Base-by-base conservation (phyloP, 92 coral and sea anemone genomes). In the Epizoanthus scotinus region DNA sequence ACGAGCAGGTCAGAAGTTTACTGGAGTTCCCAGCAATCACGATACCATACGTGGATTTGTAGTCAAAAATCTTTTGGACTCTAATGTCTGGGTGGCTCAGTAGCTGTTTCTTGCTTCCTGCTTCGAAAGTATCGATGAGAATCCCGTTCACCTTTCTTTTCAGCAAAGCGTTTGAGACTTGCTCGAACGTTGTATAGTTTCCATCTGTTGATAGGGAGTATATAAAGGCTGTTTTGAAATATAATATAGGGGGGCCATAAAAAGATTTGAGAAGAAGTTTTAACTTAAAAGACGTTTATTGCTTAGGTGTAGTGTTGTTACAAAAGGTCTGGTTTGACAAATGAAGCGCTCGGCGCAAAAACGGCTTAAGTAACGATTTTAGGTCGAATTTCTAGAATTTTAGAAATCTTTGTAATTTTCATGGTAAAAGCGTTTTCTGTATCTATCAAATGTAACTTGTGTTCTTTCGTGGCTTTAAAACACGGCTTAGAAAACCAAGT, bases 61-160 rank as follows among this genome's bases (percentile, higher is more conserved):
- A 70, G 55, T 70, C 77, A 27, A 24, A 70, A 22, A 70, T 70
- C 60, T 50, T 70, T 24, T 70, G 77, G 38, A 70, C 26, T 26
- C 77, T 24, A 70, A 70, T 22, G 0, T 44, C 49, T 70, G 77
- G 61, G 42, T 70, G 77, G 77, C 28, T 70, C 77, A 70, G 60
- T 25, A 24, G n/a, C 17, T 70, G 14, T 50, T 70, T 70, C 60
- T 70, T 70, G 60, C 77, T 70, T 50, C 77, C 77, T 6, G 77
- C 77, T 25, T 70, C 77, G 29, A 70, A 70, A 38, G 77, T 70
- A 70, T 70, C 77, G 56, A 70, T 57, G 18, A 70, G 36, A 70
- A 70, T 70, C 15, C 77, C 77, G 6, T 50, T 70, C 42, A 70
- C 77, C 18, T 70, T 47, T 52, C 61, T 70, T 18, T 17, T 12